These are phyloP conservation scores for Andrena chrysosceles DNA, from an alignment of 2,888 invertebrate species.

Conservation along the genomic window DNA sequence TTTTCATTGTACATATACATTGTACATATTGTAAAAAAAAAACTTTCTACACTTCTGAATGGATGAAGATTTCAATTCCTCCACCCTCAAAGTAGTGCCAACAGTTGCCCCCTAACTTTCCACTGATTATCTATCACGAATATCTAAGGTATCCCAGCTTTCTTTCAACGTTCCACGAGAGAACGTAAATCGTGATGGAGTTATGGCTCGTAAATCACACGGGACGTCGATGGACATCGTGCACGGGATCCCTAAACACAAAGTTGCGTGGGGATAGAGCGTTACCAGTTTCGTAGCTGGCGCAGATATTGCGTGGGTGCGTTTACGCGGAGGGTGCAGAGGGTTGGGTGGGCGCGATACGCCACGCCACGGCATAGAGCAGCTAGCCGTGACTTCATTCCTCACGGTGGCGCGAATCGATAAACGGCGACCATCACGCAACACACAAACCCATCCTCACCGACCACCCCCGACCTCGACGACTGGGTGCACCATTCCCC, in stretches of 20 bases:
- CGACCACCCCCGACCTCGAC: conserved; percentile 49
- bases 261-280: conserved; percentile 24
- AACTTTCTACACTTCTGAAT: no score
- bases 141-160: no score
- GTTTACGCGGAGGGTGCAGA: conserved; percentile 17
- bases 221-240: background rate
- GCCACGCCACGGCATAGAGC: conserved; percentile 61
- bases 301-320: conserved; percentile 28
- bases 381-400: conserved; percentile 68
- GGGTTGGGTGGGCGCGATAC: conserved; percentile 33
- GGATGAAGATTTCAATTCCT: no score
- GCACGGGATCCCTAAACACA: conserved; percentile 9
- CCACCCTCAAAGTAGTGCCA: no score
- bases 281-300: conserved; percentile 30
- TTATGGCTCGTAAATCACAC: background rate
- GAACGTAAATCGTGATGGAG: background rate
- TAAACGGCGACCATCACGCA: conserved; percentile 74
- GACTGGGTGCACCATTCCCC: conserved; percentile 56
- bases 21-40: no score
- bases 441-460: conserved; percentile 66
- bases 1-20: no score
- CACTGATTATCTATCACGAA: no score
- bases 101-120: no score
- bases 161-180: background rate
- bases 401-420: conserved; percentile 74